These are phyloP conservation scores for Stylophora pistillata DNA, from an alignment of 64 coral and sea anemone species.

Conservation along the genomic window DNA sequence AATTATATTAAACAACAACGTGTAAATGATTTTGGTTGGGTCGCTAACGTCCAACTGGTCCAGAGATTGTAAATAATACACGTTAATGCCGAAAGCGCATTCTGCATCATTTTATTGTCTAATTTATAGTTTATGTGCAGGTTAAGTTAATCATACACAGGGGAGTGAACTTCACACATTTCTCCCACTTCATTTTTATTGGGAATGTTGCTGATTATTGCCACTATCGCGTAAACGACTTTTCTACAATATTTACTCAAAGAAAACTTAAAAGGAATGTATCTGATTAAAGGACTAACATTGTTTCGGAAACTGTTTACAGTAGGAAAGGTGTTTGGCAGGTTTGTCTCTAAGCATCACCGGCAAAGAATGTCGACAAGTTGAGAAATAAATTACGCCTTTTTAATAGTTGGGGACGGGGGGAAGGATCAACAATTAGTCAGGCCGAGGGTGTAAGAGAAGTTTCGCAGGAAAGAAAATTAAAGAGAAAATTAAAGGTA, in stretches of 20 bases:
- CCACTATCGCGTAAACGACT: neutral
- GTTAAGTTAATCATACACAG: conserved; percentile 1
- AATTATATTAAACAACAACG: conserved; percentile 8
- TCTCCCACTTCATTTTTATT: too few relatives aligned
- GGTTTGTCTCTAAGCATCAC: too few relatives aligned
- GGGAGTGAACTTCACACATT: neutral
- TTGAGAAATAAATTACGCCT: too few relatives aligned
- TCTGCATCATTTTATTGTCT: neutral
- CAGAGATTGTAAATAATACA: conserved; percentile 28
- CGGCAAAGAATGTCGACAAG: too few relatives aligned
- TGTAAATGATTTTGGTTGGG: conserved; percentile 1
- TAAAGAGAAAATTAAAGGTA: neutral
- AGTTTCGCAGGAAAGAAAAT: neutral
- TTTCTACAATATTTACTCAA: neutral
- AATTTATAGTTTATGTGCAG: conserved; percentile 30
- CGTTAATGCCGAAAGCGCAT: neutral
- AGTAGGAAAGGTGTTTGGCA: too few relatives aligned
- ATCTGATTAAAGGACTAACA: too few relatives aligned
- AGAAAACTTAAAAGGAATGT: too few relatives aligned
- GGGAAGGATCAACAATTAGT: too few relatives aligned
- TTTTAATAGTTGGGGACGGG: too few relatives aligned
- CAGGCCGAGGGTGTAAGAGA: neutral
- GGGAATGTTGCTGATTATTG: too few relatives aligned
- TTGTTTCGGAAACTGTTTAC: too few relatives aligned
- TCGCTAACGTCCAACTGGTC: neutral